These are phyloP conservation scores for Phenacoccus solenopsis DNA, from an alignment of 1,140 invertebrate genomes.

Conservation along the genomic window DNA sequence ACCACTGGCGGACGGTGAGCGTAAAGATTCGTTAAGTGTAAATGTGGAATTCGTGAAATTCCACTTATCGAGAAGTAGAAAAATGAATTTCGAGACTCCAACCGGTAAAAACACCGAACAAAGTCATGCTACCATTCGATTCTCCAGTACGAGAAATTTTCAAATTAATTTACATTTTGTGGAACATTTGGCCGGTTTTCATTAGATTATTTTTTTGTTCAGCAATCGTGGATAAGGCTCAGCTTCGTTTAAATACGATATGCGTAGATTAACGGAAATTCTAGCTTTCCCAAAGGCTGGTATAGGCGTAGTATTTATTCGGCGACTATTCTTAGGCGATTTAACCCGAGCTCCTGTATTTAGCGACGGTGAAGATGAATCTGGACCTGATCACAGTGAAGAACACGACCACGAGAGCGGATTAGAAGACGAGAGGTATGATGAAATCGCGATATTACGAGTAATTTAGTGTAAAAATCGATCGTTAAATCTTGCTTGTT, in stretches of 20 bases:
- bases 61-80: slow-evolving; percentile 76
- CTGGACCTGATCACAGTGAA: slow-evolving; percentile 23
- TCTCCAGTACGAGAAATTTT: slow-evolving; percentile 60
- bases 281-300: slow-evolving; percentile 96
- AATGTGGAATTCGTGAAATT: slow-evolving; percentile 97
- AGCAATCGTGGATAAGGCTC: slow-evolving; percentile 93
- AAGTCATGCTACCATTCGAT: slow-evolving; percentile 68
- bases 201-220: too few relatives aligned
- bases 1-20: slow-evolving; percentile 70
- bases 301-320: slow-evolving; percentile 88
- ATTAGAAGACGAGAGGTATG: background rate
- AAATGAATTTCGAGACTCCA: slow-evolving; percentile 53
- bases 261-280: slow-evolving; percentile 93
- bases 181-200: too few relatives aligned
- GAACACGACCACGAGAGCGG: background rate
- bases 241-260: slow-evolving; percentile 98
- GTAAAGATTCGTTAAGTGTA: slow-evolving; percentile 89
- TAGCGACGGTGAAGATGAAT: slow-evolving; percentile 24
- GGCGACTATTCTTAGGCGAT: slow-evolving; percentile 86
- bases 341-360: slow-evolving; percentile 23
- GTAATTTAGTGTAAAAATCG: too few relatives aligned
- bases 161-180: background rate
- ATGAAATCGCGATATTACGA: too few relatives aligned
- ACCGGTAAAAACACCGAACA: slow-evolving; percentile 39
- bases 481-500: background rate